phyloP scores from a whole-genome alignment of 2,113 vertebrate genomes.

The Guaruba guarouba region DNA sequence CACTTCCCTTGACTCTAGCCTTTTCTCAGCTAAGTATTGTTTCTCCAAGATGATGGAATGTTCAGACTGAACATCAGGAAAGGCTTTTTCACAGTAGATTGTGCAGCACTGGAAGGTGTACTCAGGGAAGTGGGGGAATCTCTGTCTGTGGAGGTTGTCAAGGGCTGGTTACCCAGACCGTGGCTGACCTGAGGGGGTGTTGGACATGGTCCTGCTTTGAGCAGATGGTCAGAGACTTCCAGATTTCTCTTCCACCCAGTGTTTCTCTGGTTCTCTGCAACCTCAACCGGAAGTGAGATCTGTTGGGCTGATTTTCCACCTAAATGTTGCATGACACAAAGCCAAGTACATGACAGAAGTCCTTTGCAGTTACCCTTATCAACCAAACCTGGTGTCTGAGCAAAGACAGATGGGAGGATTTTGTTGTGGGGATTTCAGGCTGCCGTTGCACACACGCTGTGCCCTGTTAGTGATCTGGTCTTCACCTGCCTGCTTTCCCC shows the following conservation, averaged over 20 bases:
- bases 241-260: background rate
- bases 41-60: background rate
- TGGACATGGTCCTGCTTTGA: background rate
- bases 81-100: background rate
- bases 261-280: background rate
- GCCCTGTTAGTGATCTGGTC: background rate
- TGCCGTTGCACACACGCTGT: accelerated
- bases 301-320: background rate
- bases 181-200: background rate
- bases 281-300: background rate
- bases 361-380: background rate
- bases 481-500: background rate
- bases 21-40: background rate
- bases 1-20: background rate
- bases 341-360: background rate
- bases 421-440: background rate
- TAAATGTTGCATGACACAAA: background rate
- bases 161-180: background rate
- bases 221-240: background rate
- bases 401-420: background rate
- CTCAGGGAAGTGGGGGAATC: background rate
- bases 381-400: background rate
- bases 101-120: background rate
- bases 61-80: background rate
- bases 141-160: background rate